Evolutionary conservation across 2,888 invertebrate species (phyloP), one percentile per base, ranked within the genome.

Genomic region (Alcis repandata): DNA sequence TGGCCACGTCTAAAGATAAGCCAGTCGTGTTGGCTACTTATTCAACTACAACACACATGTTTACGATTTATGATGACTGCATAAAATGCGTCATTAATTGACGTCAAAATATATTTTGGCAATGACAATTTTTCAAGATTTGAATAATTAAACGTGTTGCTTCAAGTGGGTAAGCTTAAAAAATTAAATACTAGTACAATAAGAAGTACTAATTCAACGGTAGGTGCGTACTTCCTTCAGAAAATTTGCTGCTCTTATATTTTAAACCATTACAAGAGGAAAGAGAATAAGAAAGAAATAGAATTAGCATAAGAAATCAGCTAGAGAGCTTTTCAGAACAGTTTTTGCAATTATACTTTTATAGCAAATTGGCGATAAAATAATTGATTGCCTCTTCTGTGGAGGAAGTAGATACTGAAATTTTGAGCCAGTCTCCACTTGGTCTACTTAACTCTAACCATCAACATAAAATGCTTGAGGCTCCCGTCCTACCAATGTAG

Each of bases 51-150:
- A 40, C 22, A 43, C 54, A 54, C 11, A 54, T 54, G 17, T 54
- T 19, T 19, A 51, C 51, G 13, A 36, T 51, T 51, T 51, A 51
- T 20, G 56, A 58, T 51, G 38, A 58, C 52, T 58, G 45, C 40
- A 53, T 53, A 45, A 51, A 56, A 36, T 43, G 19, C 27, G 19
- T 27, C 51, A 61, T 48, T 54, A 48, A 20, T 48, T 33, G 1
- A 20, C 19, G n/a, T 38, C 36, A 38, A 20, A 51, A 20, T 36
- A 51, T 17, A 17, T 33, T 51, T 36, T 36, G 27, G 19, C 19
- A 19, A 36, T 19, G 17, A 19, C 4, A 43, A 20, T 43, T 19
- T 43, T 17, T 15, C 40, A 40, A 15, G 15, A 40, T 40, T n/a
- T n/a, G n/a, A n/a, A n/a, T n/a, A n/a, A n/a, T n/a, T n/a, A n/a